phyloP scores from a whole-genome alignment of 2,797 vertebrate species.

The Coilia nasus region DNA sequence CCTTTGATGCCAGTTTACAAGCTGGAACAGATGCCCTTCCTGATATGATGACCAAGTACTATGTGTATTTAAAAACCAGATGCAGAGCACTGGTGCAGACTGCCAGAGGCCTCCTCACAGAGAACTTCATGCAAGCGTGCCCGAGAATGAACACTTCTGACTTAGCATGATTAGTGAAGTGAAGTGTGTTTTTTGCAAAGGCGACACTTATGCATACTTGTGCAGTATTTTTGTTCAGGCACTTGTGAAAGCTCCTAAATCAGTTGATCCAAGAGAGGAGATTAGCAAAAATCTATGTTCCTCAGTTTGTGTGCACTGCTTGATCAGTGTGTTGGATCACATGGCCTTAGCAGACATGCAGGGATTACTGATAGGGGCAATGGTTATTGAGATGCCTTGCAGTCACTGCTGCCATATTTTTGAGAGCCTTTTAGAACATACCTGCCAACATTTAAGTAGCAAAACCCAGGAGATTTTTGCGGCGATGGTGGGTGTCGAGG shows the following conservation, averaged over 20 bases:
- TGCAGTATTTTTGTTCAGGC: not conserved
- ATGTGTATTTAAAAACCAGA: too few species aligned
- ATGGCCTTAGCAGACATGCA: slow-evolving; percentile 1
- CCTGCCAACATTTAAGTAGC: too few species aligned
- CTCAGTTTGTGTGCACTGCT: not conserved
- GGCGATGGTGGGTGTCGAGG: too few species aligned
- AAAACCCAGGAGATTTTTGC: too few species aligned
- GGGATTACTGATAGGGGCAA: not conserved
- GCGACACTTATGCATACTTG: not conserved
- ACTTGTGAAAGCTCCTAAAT: not conserved
- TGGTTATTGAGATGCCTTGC: not conserved
- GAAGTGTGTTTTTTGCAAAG: not conserved
- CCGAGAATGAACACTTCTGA: not conserved
- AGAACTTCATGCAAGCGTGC: not conserved
- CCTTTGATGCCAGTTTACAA: not conserved
- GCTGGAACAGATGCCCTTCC: not conserved
- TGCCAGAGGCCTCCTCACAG: not conserved
- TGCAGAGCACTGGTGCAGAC: not conserved
- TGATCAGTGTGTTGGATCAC: not conserved
- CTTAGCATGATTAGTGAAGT: not conserved
- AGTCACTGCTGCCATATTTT: not conserved
- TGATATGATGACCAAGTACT: not conserved
- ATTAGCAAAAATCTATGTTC: not conserved
- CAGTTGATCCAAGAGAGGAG: not conserved
- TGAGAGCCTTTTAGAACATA: not conserved